Conservation (phyloP, 2,888 invertebrate species). For the Drosophila meridionalis region DNA sequence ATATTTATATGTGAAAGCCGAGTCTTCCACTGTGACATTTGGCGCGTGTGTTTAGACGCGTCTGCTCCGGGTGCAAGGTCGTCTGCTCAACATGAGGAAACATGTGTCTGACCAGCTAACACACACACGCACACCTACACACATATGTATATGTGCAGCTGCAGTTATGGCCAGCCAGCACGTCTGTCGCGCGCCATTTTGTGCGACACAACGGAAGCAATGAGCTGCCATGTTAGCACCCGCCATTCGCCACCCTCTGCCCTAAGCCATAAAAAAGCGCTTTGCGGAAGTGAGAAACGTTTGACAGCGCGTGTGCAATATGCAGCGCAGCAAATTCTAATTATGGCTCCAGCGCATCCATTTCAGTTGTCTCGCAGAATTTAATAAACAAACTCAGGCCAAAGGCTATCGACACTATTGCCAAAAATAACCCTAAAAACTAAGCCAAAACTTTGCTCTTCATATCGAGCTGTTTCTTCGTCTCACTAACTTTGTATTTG, state of each 20-base stretch:
- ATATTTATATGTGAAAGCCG: constrained; percentile 54
- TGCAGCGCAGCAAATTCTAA: constrained; percentile 33
- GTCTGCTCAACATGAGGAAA: constrained; percentile 61
- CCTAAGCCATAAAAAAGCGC: not conserved
- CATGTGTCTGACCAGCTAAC: constrained; percentile 56
- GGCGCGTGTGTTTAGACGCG: constrained; percentile 62
- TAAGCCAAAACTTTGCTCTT: not conserved
- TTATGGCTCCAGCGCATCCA: constrained; percentile 14
- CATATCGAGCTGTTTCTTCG: constrained; percentile 1
- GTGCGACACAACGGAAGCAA: constrained; percentile 41
- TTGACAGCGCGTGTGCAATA: constrained; percentile 36
- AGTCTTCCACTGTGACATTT: constrained; percentile 16
- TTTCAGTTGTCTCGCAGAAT: not conserved
- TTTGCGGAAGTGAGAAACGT: constrained; percentile 49
- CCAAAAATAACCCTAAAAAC: not conserved
- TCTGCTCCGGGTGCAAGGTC: constrained; percentile 59
- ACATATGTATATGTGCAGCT: constrained; percentile 14
- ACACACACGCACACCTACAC: constrained; percentile 20
- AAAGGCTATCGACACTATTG: not conserved
- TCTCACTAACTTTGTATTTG: constrained; percentile 12
- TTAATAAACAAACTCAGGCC: not conserved
- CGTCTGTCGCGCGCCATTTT: constrained; percentile 56
- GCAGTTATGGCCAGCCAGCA: constrained; percentile 35
- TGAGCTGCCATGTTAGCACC: constrained; percentile 10
- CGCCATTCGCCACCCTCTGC: not conserved